Evolutionary conservation across 2,113 vertebrate species (phyloP), one percentile per base, ranked within the genome.

Genomic region (Peucedramus taeniatus): DNA sequence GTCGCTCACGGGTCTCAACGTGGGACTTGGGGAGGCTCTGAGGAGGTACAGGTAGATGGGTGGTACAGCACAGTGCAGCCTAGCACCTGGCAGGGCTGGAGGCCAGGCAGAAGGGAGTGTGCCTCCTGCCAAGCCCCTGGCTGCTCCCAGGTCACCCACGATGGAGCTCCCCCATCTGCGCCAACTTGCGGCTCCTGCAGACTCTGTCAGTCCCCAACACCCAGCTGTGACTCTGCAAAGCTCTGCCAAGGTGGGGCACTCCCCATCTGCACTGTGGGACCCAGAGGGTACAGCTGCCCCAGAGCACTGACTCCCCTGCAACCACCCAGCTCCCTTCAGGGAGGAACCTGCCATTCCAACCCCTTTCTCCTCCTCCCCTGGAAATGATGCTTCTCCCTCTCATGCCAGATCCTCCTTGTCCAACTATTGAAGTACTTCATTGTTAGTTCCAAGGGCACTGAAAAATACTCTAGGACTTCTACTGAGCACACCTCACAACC

Each of bases 21-120:
- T 98, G 98, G 21, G 98, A 99, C 96, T 99, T 99, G n/a, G 98
- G 97, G 81, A 99, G 98, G 94, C 99, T 99, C 99, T 99, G 96
- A 65, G 82, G 74, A 79, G n/a, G 51, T 12, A 85, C 20, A 85
- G 16, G 61, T 19, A 79, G 30, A 15, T 13, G 61, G 35, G 45
- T 15, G 7, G 71, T 70, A 80, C 12, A 87, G 57, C 44, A 53
- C 1, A 1, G 26, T 61, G 57, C 66, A 89, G 0, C 35, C 21
- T 24, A 68, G 75, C 56, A n/a, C 4, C 15, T 17, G 14, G 37
- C 66, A 74, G 44, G 71, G 40, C 54, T 93, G 57, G 21, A 90
- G 65, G 80, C 28, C 56, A 83, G 44, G 9, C 49, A 30, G 57
- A 51, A 35, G 13, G 39, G 8, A 78, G 15, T 0, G 0, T 37